Evolutionary conservation across 1,140 invertebrate genomes (phyloP).

Genomic region (Habropoda laboriosa): DNA sequence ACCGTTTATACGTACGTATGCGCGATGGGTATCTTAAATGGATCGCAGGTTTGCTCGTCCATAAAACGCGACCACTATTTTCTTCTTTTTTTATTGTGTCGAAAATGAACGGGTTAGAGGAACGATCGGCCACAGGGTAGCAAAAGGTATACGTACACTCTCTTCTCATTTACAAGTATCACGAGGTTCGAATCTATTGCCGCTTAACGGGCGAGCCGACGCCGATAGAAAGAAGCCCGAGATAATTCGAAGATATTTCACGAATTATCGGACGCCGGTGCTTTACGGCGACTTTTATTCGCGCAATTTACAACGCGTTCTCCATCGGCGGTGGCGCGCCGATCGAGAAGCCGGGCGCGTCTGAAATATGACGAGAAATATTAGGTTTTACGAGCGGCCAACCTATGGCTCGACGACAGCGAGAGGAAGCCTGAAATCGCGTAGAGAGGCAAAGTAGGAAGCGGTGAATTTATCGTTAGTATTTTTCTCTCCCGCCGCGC

Average conservation of each 20-base stretch:
- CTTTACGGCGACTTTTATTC: constrained; percentile 42
- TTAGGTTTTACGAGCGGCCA: constrained; percentile 32
- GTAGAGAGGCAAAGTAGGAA: not conserved
- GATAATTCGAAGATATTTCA: constrained; percentile 30
- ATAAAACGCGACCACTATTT: not conserved
- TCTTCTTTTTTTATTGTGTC: not conserved
- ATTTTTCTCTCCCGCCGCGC: constrained; percentile 49
- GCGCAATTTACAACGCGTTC: constrained; percentile 39
- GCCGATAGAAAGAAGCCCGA: not conserved
- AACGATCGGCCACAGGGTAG: not conserved
- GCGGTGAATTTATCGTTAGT: constrained; percentile 61
- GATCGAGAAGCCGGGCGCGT: constrained; percentile 32
- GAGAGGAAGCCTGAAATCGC: not conserved
- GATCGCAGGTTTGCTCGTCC: not conserved
- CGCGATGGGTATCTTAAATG: constrained; percentile 5
- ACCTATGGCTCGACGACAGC: constrained; percentile 29
- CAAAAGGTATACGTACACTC: not conserved
- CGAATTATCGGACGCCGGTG: constrained; percentile 15
- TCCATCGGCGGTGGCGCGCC: not conserved
- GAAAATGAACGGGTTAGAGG: not conserved
- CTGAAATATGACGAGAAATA: constrained; percentile 54
- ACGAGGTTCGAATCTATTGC: not conserved
- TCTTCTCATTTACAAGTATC: constrained; percentile 6
- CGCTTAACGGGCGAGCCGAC: not conserved
- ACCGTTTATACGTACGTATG: constrained; percentile 4